Percentiles rank a stretch among this genome's conserved stretches.
Evolutionary conservation across 2,888 invertebrate species (phyloP).

Genomic region (Biston stratarius): DNA sequence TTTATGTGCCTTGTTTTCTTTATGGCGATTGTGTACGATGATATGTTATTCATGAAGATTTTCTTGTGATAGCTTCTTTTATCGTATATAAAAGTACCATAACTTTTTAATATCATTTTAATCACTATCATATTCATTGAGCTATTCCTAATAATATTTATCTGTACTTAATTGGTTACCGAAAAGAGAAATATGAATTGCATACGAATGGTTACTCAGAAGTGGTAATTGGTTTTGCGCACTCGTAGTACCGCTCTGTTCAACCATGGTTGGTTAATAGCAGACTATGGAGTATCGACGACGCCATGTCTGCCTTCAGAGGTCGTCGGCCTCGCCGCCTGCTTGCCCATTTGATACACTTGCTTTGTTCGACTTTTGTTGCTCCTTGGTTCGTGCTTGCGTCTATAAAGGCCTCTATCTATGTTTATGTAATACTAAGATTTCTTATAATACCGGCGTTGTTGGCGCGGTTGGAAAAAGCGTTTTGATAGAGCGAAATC

Average conservation of each 20-base stretch:
- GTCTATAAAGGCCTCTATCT: constrained; percentile 47
- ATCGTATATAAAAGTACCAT: background rate
- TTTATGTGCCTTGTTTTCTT: constrained; percentile 26
- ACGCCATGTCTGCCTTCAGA: constrained; percentile 75
- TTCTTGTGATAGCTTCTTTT: constrained; percentile 7
- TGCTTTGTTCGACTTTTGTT: constrained; percentile 69
- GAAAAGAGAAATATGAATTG: constrained; percentile 12
- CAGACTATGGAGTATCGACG: constrained; percentile 69
- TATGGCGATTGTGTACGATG: constrained; percentile 21
- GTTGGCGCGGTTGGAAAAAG: constrained; percentile 31
- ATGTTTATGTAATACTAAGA: constrained; percentile 52
- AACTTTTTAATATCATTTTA: too few relatives aligned
- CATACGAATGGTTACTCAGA: constrained; percentile 19
- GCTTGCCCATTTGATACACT: constrained; percentile 70
- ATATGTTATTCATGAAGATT: constrained; percentile 19
- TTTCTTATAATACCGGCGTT: constrained; percentile 28
- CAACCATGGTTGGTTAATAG: constrained; percentile 61
- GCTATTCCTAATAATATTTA: too few relatives aligned
- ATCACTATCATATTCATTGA: too few relatives aligned
- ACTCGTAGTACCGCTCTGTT: constrained; percentile 34
- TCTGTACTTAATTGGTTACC: background rate
- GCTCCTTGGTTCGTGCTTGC: constrained; percentile 59
- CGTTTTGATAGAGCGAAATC: constrained; percentile 27
- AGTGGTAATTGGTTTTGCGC: constrained; percentile 28
- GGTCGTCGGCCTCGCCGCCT: constrained; percentile 68